phyloP scores from a whole-genome alignment of 2,888 invertebrate genomes.

The Torymus aiolomorphi region DNA sequence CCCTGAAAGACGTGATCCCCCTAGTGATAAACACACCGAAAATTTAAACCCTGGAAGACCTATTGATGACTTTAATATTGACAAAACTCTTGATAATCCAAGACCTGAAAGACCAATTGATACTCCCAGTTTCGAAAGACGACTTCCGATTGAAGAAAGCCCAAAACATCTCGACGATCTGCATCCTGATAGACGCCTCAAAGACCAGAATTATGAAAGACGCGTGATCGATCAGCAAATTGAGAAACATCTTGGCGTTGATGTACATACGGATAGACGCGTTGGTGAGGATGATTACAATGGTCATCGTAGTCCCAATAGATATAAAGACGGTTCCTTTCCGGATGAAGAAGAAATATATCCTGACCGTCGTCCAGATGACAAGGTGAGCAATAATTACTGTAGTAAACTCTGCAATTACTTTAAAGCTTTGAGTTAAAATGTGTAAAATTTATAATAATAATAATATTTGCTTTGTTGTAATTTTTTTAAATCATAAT shows the following conservation, averaged over 20 bases:
- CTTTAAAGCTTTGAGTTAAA: too few species aligned
- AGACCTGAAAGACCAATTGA: too few species aligned
- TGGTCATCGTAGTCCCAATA: not conserved
- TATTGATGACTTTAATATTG: too few species aligned
- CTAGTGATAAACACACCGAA: too few species aligned
- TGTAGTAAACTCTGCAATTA: too few species aligned
- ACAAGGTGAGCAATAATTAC: not conserved
- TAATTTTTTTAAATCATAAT: too few species aligned
- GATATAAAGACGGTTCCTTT: not conserved
- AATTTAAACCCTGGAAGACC: too few species aligned
- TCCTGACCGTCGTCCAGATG: not conserved
- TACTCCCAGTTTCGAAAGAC: conserved; percentile 16
- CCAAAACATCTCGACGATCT: conserved; percentile 11
- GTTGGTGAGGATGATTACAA: conserved; percentile 34
- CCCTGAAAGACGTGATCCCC: too few species aligned
- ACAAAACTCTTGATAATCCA: too few species aligned
- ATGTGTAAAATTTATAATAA: too few species aligned
- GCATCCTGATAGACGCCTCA: not conserved
- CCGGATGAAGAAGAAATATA: not conserved
- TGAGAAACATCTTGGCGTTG: not conserved
- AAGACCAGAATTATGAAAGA: conserved; percentile 31
- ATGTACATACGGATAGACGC: conserved; percentile 36
- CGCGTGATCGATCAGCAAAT: conserved; percentile 10
- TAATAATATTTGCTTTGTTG: too few species aligned
- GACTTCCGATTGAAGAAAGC: not conserved